Percentiles rank a stretch among this genome's conserved stretches.
phyloP scores from a whole-genome alignment of 2,113 vertebrate genomes.

The Sula dactylatra region DNA sequence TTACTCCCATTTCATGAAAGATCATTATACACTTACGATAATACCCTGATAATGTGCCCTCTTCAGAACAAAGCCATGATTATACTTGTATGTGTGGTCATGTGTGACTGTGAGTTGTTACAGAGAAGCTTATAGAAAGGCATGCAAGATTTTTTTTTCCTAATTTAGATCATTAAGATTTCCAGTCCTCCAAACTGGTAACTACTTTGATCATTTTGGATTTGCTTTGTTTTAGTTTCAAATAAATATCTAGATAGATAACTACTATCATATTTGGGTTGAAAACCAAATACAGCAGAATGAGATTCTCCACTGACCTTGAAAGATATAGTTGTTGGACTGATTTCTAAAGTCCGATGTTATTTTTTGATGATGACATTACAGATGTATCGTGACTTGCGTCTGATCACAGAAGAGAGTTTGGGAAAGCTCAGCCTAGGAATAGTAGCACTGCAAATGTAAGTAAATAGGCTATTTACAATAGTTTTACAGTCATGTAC shows the following conservation, averaged over 20 bases:
- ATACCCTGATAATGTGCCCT: not conserved
- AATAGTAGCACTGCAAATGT: not conserved
- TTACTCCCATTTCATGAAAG: conserved; percentile 13
- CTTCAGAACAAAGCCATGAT: not conserved
- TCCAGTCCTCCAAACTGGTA: not conserved
- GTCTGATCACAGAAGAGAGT: not conserved
- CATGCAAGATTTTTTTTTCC: not conserved
- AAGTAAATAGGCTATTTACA: not conserved
- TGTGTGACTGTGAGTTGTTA: not conserved
- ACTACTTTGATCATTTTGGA: not conserved
- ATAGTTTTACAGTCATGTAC: not conserved
- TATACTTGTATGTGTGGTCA: not conserved
- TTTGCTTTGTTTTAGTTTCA: not conserved
- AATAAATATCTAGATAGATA: not conserved
- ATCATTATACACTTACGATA: not conserved
- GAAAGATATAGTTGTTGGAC: not conserved
- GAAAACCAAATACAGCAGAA: not conserved
- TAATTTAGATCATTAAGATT: not conserved
- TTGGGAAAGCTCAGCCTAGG: not conserved
- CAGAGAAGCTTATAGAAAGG: not conserved
- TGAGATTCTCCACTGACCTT: not conserved
- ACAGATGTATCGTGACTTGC: not conserved
- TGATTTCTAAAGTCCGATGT: not conserved
- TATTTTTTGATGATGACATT: not conserved
- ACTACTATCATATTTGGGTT: not conserved